Evolutionary conservation across 2,797 vertebrate species (phyloP).

Genomic region (Dromococcyx pavoninus): DNA sequence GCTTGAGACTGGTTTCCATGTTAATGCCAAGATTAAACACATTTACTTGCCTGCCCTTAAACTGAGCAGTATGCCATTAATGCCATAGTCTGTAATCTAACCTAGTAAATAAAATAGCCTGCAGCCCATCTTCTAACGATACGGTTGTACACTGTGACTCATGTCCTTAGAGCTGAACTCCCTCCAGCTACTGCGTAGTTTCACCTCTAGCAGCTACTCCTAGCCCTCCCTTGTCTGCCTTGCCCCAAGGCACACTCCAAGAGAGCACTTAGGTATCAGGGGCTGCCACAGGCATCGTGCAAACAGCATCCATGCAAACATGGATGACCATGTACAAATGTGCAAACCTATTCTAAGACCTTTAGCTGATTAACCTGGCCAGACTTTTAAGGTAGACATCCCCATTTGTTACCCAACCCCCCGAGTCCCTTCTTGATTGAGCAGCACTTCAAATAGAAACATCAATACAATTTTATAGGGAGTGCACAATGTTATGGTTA

Average conservation of each 20-base stretch:
- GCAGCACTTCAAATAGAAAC: neutral
- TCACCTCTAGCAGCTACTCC: neutral
- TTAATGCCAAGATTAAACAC: neutral
- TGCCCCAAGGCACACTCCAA: neutral
- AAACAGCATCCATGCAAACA: neutral
- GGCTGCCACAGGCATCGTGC: neutral
- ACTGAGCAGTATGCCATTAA: neutral
- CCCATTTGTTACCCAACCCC: neutral
- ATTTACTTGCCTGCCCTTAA: neutral
- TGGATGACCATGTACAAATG: neutral
- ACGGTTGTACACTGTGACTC: neutral
- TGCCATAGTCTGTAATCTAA: neutral
- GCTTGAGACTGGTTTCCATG: neutral
- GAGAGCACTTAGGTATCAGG: neutral
- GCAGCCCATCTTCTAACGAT: neutral
- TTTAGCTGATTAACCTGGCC: neutral
- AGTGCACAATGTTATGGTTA: neutral
- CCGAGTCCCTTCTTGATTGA: neutral
- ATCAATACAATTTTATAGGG: neutral
- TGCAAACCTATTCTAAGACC: neutral
- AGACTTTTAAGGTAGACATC: neutral
- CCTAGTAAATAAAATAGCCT: neutral
- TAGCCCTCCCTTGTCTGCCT: neutral
- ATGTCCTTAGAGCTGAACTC: neutral
- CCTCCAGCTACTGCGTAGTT: rapidly evolving